Base-by-base conservation (phyloP, 2,113 vertebrate species). In the Sapayoa aenigma region DNA sequence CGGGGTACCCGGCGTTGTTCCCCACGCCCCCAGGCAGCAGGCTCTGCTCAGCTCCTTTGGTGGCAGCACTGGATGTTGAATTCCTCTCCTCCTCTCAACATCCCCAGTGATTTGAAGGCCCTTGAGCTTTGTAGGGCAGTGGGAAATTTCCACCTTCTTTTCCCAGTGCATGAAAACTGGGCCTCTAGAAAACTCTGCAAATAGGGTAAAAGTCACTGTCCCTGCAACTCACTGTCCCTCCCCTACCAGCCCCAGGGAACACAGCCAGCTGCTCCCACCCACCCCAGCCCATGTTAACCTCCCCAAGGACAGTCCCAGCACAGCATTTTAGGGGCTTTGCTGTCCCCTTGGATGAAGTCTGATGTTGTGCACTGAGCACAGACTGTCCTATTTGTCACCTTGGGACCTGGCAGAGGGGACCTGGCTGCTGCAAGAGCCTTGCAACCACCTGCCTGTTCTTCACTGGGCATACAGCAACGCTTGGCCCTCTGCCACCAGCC, bases 261-360 rank as follows among this genome's bases (percentile, higher is more conserved):
- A 3, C 41, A n/a, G 28, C 18, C 2, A 0, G 24, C 73, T 50
- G 55, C 67, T 53, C 46, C 9, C 44, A 33, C 20, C 7, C 8
- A 0, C 11, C 8, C 24, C 39, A 67, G 10, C 33, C n/a, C 39
- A 3, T 0, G 0, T 15, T 35, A 28, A 5, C 14, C 12, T 3
- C 46, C 35, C 27, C n/a, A 18, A 13, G 59, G 28, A 50, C 65
- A 41, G 16, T 31, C 15, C 37, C 68, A n/a, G 27, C 33, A 27
- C 12, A 9, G 56, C 6, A 2, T 33, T n/a, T 14, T 0, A 0
- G 28, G 33, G 52, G 3, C 30, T 39, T 41, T 52, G 47, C 33
- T 30, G 5, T 31, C 56, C 47, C 5, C 17, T 28, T 0, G 5
- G n/a, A 23, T 22, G 65, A 46, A 28, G 14, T 19, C 23, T 58